phyloP scores from a whole-genome alignment of 2,113 vertebrate genomes.

The Pimephales promelas region DNA sequence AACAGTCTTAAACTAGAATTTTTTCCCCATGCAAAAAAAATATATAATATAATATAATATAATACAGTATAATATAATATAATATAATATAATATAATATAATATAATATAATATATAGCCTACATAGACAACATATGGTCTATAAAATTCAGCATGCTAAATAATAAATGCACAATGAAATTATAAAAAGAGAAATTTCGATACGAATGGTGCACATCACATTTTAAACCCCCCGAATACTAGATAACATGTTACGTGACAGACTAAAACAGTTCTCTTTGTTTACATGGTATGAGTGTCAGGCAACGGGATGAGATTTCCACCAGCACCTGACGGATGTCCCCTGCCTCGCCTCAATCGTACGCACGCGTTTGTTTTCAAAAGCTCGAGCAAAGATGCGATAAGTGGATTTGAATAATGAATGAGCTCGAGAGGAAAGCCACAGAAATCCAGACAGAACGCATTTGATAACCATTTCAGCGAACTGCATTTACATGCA shows the following conservation, averaged over 20 bases:
- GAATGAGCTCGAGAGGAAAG: slow-evolving; percentile 56
- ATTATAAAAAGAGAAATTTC: not conserved
- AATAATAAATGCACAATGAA: not conserved
- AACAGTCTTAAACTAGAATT: not conserved
- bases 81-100: no score
- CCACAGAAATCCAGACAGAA: slow-evolving; percentile 52
- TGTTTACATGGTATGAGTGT: slow-evolving; percentile 50
- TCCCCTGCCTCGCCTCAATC: slow-evolving; percentile 29
- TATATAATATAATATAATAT: no score
- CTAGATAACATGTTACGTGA: slow-evolving; percentile 36
- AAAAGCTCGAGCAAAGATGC: slow-evolving; percentile 55
- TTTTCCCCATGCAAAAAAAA: no score
- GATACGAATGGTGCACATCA: not conserved
- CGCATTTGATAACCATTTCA: slow-evolving; percentile 32
- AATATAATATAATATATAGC: no score
- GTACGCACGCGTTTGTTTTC: slow-evolving; percentile 44
- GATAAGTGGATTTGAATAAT: slow-evolving; percentile 68
- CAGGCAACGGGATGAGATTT: slow-evolving; percentile 47
- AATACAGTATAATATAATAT: no score
- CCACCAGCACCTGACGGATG: slow-evolving; percentile 33
- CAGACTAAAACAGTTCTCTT: slow-evolving; percentile 54
- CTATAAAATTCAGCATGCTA: not conserved
- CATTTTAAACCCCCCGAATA: slow-evolving; percentile 17
- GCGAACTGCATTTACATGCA: slow-evolving; percentile 42
- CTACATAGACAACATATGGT: no score